A percentile compares a stretch with the other conserved stretches of the same genome.
Conservation (phyloP, 2,888 invertebrate genomes). For the Nysson spinosus region DNA sequence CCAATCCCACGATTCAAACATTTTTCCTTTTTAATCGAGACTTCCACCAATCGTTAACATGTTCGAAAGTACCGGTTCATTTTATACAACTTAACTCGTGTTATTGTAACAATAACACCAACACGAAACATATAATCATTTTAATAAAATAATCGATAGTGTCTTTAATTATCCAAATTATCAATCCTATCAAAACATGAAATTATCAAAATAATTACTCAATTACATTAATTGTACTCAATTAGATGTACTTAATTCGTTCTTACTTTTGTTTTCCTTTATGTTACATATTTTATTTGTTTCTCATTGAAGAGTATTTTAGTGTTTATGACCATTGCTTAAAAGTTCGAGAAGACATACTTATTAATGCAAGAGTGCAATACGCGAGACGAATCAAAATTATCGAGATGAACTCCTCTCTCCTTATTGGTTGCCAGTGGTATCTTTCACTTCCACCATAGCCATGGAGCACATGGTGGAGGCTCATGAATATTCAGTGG, state of each 20-base stretch:
- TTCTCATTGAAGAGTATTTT: no score
- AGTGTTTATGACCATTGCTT: no score
- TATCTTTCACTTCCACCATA: slow-evolving; percentile 20
- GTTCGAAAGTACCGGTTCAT: slow-evolving; percentile 27
- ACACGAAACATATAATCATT: no score
- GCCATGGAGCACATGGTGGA: slow-evolving; percentile 29
- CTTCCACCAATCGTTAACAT: not conserved
- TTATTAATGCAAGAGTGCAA: slow-evolving; percentile 13
- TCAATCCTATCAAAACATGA: no score
- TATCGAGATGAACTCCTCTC: slow-evolving; percentile 16
- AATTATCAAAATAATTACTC: no score
- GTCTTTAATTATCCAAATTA: no score
- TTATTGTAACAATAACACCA: no score
- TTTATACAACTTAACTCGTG: slow-evolving; percentile 32
- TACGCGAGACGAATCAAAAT: slow-evolving; percentile 31
- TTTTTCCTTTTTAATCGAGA: not conserved
- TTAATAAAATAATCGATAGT: no score
- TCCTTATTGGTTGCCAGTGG: not conserved
- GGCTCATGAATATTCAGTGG: slow-evolving; percentile 72
- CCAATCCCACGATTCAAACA: slow-evolving; percentile 33
- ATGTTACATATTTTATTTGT: no score
- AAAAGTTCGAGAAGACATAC: slow-evolving; percentile 18
- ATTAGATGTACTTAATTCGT: no score
- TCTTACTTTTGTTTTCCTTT: no score
- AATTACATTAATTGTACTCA: no score